These are phyloP conservation scores for Heliconius congener DNA, from an alignment of 1,140 invertebrate genomes.

Conservation along the genomic window DNA sequence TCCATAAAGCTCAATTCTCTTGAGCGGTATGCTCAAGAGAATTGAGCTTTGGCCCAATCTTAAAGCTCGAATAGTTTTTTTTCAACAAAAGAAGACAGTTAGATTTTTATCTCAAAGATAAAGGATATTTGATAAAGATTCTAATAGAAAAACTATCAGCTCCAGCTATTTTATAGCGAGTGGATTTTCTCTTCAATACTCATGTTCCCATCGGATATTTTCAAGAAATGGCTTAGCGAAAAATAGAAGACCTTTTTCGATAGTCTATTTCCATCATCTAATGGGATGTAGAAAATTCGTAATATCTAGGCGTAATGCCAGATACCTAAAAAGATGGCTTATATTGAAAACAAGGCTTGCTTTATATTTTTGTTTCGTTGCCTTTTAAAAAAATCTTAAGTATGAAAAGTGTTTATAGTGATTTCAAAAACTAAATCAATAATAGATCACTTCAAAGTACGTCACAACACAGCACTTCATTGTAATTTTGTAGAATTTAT, in stretches of 20 bases:
- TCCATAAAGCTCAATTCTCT: not conserved
- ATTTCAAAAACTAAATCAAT: too few species aligned
- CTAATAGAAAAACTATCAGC: constrained; percentile 29
- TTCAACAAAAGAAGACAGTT: not conserved
- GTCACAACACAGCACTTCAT: too few species aligned
- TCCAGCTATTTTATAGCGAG: constrained; percentile 22
- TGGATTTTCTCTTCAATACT: constrained; percentile 23
- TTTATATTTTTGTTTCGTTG: constrained; percentile 2
- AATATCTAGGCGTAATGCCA: constrained; percentile 17
- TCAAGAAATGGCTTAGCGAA: constrained; percentile 18
- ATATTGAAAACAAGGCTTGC: constrained; percentile 14
- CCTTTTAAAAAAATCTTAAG: not conserved
- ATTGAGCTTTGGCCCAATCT: not conserved
- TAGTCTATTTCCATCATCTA: constrained; percentile 29
- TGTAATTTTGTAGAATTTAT: too few species aligned
- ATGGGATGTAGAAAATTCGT: constrained; percentile 35
- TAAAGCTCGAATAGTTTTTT: not conserved
- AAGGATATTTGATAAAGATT: constrained; percentile 22
- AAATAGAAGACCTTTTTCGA: constrained; percentile 18
- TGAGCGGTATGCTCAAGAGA: too few species aligned
- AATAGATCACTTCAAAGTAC: too few species aligned
- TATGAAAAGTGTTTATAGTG: not conserved
- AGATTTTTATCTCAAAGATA: constrained; percentile 19
- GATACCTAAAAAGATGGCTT: constrained; percentile 7
- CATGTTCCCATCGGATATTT: constrained; percentile 20